Evolutionary conservation across 2,113 vertebrate genomes (phyloP).

Genomic region (Pomatostomus ruficeps): DNA sequence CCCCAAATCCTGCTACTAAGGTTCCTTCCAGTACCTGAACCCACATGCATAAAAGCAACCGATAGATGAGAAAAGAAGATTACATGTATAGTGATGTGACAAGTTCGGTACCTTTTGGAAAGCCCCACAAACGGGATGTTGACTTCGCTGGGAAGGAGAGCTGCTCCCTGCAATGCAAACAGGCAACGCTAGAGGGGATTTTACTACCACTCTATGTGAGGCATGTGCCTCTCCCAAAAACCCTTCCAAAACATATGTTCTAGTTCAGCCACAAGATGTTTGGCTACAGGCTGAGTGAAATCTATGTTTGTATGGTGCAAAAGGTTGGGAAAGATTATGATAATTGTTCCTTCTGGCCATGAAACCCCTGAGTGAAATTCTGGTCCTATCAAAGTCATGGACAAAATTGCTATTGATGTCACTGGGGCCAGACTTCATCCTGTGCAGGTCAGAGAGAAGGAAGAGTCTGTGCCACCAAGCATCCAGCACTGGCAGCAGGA

Average conservation of each 20-base stretch:
- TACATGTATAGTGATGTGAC: not conserved
- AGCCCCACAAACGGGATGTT: not conserved
- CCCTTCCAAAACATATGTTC: not conserved
- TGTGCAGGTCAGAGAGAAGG: not conserved
- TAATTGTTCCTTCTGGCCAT: conserved; percentile 32
- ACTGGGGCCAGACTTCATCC: not conserved
- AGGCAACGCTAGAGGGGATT: conserved; percentile 32
- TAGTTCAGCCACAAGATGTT: not conserved
- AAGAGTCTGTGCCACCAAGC: not conserved
- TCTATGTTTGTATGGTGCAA: not conserved
- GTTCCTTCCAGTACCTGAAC: not conserved
- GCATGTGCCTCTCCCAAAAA: not conserved
- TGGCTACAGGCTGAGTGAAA: not conserved
- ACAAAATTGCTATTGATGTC: not conserved
- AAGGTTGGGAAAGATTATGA: conserved; percentile 10
- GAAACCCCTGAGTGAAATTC: not conserved
- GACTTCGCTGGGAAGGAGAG: not conserved
- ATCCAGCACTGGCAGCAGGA: not conserved
- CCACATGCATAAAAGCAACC: not conserved
- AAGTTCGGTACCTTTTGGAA: not conserved
- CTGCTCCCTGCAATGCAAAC: not conserved
- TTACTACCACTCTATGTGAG: conserved; percentile 33
- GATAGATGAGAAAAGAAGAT: not conserved
- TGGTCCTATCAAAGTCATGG: not conserved
- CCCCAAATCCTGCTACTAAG: not conserved